Evolutionary conservation across 2,888 invertebrate genomes (phyloP), one percentile per base, ranked within the genome.

Genomic region (Microctonus aethiopoides): DNA sequence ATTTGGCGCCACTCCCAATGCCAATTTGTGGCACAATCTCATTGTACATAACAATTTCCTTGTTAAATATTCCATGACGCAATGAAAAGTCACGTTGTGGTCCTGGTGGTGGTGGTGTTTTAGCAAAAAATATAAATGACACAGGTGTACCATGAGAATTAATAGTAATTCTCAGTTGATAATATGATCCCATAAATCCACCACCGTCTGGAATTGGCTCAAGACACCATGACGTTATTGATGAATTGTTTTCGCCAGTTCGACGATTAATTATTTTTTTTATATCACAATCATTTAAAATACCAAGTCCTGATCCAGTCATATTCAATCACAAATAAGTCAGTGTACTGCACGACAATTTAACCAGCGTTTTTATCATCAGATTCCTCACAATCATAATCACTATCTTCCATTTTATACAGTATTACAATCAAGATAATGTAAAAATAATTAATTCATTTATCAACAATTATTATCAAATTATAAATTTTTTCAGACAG

Each of bases 111-210:
- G 81, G 80, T 16, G 72, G 75, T 10, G 76, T 70, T 63, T 81
- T 81, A 0, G 71, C 80, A 67, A 81, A 81, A 70, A 81, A 80
- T 3, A 32, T 66, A 24, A 78, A 73, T 9, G 29, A 71, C 51
- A 51, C 54, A 41, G 57, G 57, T 24, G 34, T 41, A 24, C 32
- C 20, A 7, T 34, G 34, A 32, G 34, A 16, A 11, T 11, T 41
- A 59, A 76, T 74, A 5, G 56, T 72, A 13, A 78, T 72, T 0
- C 41, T 32, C 10, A 81, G 75, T 7, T 60, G 70, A 67, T 75
- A 76, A 60, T 81, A 81, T 13, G 64, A 70, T 4, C 81, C 81
- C 29, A 80, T 20, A 60, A 64, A 80, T 7, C 81, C 81, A 16
- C 74, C 75, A n/a, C 69, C 66, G 61, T 64, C 70, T 0, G 13